Conservation (phyloP, 2,113 vertebrate genomes). For the Hippocampus barbouri region DNA sequence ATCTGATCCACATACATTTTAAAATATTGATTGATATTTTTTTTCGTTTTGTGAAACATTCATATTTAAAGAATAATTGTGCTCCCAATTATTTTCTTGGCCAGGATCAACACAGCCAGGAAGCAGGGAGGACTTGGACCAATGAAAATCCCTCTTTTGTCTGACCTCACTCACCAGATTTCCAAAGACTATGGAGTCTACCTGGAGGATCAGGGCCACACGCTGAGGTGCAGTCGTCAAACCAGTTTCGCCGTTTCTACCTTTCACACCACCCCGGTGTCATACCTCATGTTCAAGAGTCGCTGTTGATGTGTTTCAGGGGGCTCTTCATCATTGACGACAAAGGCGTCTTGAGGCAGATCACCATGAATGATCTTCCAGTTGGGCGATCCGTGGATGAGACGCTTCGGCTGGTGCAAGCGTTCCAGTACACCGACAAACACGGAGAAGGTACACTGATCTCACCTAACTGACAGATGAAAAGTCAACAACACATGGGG, state of each 20-base stretch:
- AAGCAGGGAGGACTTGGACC: conserved; percentile 90
- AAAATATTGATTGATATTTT: neutral
- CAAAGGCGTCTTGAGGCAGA: conserved; percentile 89
- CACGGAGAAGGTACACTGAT: conserved; percentile 87
- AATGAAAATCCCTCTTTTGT: conserved; percentile 92
- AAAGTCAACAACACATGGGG: neutral
- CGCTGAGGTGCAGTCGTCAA: conserved; percentile 77
- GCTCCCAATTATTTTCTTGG: conserved; percentile 6
- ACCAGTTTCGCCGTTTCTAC: neutral
- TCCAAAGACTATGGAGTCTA: conserved; percentile 96
- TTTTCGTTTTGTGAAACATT: neutral
- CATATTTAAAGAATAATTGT: neutral
- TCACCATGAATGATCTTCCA: conserved; percentile 96
- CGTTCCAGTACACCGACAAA: conserved; percentile 95
- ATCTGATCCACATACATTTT: no score
- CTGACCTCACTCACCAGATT: conserved; percentile 93
- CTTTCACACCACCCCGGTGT: neutral
- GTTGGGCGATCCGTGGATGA: conserved; percentile 95
- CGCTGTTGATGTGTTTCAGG: conserved; percentile 62
- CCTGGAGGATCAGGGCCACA: conserved; percentile 91
- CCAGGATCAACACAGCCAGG: conserved; percentile 92
- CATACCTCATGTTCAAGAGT: neutral
- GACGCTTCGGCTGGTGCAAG: conserved; percentile 90
- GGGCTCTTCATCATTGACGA: conserved; percentile 94
- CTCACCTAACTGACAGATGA: neutral